Conservation (phyloP, 2,113 vertebrate species). For the Rhipidura dahli region DNA sequence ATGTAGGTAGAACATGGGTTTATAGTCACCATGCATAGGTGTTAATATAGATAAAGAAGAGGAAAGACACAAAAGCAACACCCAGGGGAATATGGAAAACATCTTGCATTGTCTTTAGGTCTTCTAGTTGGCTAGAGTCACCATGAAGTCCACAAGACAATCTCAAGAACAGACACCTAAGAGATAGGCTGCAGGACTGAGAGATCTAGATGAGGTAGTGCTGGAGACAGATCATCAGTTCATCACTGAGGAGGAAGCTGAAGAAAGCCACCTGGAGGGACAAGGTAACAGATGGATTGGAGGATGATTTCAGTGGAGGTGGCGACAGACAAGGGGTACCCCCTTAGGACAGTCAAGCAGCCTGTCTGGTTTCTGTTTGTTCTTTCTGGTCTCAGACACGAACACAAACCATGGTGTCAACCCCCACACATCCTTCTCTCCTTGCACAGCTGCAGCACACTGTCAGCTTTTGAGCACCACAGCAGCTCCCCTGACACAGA, state of each 20-base stretch:
- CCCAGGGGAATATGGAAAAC: neutral
- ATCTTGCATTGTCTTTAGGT: neutral
- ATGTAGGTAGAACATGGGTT: neutral
- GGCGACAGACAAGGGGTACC: neutral
- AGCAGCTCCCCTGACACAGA: neutral
- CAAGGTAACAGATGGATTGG: neutral
- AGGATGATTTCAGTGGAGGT: neutral
- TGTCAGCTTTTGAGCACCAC: neutral
- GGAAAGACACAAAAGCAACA: neutral
- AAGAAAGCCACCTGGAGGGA: neutral
- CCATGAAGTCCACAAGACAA: neutral
- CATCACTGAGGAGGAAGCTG: neutral
- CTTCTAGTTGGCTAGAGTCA: neutral
- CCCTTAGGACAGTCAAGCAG: neutral
- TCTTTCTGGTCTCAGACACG: neutral
- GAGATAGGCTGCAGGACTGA: neutral
- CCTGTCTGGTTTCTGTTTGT: neutral
- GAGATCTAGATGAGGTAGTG: neutral
- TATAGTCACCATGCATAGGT: neutral
- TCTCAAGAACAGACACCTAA: neutral
- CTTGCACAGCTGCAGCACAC: neutral
- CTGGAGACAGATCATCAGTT: neutral
- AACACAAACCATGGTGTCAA: accelerated
- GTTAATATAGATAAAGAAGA: neutral
- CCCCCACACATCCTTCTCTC: neutral